These are phyloP conservation scores for Junonia oenone DNA, from an alignment of 2,888 invertebrate species.

Conservation along the genomic window DNA sequence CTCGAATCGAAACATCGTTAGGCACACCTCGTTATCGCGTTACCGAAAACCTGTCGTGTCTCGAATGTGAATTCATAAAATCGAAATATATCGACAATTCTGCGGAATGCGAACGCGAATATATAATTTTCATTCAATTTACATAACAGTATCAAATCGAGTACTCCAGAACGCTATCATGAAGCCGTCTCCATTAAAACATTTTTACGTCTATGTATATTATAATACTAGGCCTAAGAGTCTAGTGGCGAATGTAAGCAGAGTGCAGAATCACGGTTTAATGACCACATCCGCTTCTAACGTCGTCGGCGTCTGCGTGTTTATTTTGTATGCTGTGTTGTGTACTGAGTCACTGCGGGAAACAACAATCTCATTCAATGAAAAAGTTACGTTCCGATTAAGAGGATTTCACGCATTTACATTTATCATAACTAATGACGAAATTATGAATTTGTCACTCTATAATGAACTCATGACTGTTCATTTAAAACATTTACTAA, in stretches of 20 bases:
- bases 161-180: background rate
- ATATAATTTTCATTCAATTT: constrained; percentile 7
- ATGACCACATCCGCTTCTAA: constrained; percentile 72
- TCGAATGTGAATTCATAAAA: constrained; percentile 35
- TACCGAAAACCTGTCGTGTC: constrained; percentile 35
- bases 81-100: constrained; percentile 39
- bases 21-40: constrained; percentile 30
- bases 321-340: constrained; percentile 59
- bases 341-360: constrained; percentile 58
- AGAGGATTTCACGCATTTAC: constrained; percentile 39
- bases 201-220: constrained; percentile 2
- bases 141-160: background rate
- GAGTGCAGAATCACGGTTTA: constrained; percentile 68
- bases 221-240: constrained; percentile 8
- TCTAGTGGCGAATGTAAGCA: constrained; percentile 36
- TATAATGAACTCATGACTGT: background rate
- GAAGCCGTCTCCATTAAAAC: constrained; percentile 1
- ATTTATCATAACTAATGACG: constrained; percentile 11
- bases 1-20: constrained; percentile 24
- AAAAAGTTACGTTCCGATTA: constrained; percentile 50
- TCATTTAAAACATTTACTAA: background rate
- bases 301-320: constrained; percentile 56
- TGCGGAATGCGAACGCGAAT: constrained; percentile 34
- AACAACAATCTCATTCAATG: constrained; percentile 64
- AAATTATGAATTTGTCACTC: background rate